phyloP scores from a whole-genome alignment of 2,797 vertebrate genomes.

The Bovichtus variegatus region DNA sequence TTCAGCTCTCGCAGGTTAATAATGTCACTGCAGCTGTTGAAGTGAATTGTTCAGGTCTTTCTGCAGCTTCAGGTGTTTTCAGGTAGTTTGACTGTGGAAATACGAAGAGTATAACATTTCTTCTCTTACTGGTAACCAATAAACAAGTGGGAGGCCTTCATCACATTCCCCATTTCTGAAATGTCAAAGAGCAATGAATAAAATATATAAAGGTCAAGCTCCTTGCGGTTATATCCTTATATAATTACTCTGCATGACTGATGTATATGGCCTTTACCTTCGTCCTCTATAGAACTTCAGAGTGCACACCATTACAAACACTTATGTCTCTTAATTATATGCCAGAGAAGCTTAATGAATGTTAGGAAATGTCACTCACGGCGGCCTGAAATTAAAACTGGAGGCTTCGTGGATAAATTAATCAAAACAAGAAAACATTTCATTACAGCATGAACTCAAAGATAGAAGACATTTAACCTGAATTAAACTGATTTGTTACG shows the following conservation, averaged over 20 bases:
- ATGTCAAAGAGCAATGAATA: constrained; percentile 78
- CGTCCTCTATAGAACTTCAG: constrained; percentile 39
- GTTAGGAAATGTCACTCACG: constrained; percentile 68
- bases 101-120: constrained; percentile 10
- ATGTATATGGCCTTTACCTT: constrained; percentile 73
- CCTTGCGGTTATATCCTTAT: constrained; percentile 64
- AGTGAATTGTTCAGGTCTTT: background rate
- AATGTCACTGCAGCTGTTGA: background rate
- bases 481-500: background rate
- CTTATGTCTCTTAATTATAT: constrained; percentile 55
- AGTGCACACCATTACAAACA: constrained; percentile 45
- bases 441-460: constrained; percentile 21
- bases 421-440: constrained; percentile 43
- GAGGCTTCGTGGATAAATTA: constrained; percentile 54
- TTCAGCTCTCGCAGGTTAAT: background rate
- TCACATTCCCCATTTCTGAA: constrained; percentile 70
- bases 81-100: constrained; percentile 13
- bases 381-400: constrained; percentile 56
- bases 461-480: background rate
- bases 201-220: constrained; percentile 71
- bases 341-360: constrained; percentile 56
- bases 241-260: constrained; percentile 71
- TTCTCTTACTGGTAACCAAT: constrained; percentile 59
- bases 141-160: constrained; percentile 50
- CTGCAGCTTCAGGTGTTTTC: constrained; percentile 11